Conservation (phyloP, 2,888 invertebrate species). For the Aplocera efformata region DNA sequence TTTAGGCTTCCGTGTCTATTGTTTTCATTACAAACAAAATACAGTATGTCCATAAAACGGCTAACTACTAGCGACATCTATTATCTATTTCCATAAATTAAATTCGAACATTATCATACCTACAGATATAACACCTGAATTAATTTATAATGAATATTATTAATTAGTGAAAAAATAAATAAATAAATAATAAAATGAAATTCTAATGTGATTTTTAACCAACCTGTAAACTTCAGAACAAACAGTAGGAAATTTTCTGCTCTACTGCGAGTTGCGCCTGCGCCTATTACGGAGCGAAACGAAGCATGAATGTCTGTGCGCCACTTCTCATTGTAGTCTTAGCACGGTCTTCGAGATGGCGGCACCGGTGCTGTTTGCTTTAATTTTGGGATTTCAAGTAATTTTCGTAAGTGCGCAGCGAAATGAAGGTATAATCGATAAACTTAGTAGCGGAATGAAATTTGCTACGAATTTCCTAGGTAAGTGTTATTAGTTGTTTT, state of each 20-base stretch:
- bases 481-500: slow-evolving; percentile 39
- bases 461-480: slow-evolving; percentile 68
- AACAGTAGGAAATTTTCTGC: slow-evolving; percentile 52
- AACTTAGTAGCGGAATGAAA: slow-evolving; percentile 64
- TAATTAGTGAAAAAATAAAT: no score
- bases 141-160: no score
- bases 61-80: slow-evolving; percentile 41
- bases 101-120: no score
- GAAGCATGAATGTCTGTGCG: slow-evolving; percentile 48
- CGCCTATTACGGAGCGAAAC: slow-evolving; percentile 55
- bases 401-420: slow-evolving; percentile 42
- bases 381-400: slow-evolving; percentile 41
- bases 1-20: slow-evolving; percentile 37
- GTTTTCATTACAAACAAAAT: slow-evolving; percentile 26
- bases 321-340: slow-evolving; percentile 46
- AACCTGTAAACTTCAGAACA: slow-evolving; percentile 46
- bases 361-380: slow-evolving; percentile 42
- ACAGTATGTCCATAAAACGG: slow-evolving; percentile 24
- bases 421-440: slow-evolving; percentile 59
- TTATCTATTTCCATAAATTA: background rate
- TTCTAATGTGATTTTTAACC: slow-evolving; percentile 21
- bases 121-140: no score
- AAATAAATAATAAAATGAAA: background rate
- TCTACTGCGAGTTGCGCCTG: slow-evolving; percentile 56
- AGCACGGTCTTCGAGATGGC: slow-evolving; percentile 58